phyloP scores from a whole-genome alignment of 1,140 invertebrate genomes.

The Caenorhabditis brenneri region DNA sequence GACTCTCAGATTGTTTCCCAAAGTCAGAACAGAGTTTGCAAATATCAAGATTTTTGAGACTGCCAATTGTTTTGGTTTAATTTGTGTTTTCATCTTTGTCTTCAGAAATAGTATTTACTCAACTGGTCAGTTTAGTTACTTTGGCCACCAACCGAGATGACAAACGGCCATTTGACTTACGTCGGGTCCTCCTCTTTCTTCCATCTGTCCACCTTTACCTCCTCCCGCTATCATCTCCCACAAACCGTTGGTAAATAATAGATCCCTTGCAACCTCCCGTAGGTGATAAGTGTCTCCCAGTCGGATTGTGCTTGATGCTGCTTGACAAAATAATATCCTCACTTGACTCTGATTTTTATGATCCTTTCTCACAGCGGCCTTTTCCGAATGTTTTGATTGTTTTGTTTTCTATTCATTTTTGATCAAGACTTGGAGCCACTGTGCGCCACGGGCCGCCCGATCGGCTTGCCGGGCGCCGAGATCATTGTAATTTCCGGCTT shows the following conservation, averaged over 20 bases:
- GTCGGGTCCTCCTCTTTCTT: background rate
- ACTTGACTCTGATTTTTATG: background rate
- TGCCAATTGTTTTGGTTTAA: no score
- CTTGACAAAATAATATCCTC: slow-evolving; percentile 21
- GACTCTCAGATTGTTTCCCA: no score
- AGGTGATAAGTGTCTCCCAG: slow-evolving; percentile 27
- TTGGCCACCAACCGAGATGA: background rate
- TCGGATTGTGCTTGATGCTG: background rate
- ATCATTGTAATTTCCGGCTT: slow-evolving; percentile 41
- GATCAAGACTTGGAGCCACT: slow-evolving; percentile 15
- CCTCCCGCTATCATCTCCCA: background rate
- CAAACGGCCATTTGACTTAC: background rate
- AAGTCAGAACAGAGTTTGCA: no score
- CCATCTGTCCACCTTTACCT: background rate
- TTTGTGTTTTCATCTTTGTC: background rate
- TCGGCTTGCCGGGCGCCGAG: background rate
- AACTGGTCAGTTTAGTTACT: background rate
- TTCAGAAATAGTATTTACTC: background rate
- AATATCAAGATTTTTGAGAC: no score
- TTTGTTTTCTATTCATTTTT: slow-evolving; percentile 37
- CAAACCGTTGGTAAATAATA: slow-evolving; percentile 7
- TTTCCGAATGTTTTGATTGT: slow-evolving; percentile 13
- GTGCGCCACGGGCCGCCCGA: background rate
- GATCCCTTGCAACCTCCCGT: background rate
- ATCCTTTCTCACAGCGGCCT: background rate